Percentiles rank a stretch among this genome's conserved stretches.
Evolutionary conservation across 2,113 vertebrate genomes (phyloP).

Genomic region (Pelodiscus sinensis): DNA sequence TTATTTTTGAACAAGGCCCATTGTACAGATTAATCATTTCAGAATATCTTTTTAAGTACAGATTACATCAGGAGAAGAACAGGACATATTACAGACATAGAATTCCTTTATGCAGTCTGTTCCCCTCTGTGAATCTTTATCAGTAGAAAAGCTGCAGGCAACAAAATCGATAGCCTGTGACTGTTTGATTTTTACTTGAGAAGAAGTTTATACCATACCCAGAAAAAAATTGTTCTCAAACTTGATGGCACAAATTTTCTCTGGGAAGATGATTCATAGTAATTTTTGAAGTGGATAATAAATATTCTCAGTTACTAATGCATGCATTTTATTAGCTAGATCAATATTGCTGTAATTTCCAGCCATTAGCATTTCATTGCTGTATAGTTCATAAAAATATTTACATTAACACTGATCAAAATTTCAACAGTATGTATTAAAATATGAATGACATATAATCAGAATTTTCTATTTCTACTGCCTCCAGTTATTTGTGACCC

Average conservation of each 20-base stretch:
- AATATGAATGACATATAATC: conserved; percentile 85
- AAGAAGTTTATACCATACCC: conserved; percentile 26
- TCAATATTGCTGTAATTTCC: conserved; percentile 83
- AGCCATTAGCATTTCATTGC: conserved; percentile 81
- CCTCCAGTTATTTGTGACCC: conserved; percentile 86
- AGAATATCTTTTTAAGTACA: background rate
- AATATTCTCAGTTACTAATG: conserved; percentile 75
- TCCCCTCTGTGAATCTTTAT: conserved; percentile 28
- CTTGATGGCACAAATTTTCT: conserved; percentile 60
- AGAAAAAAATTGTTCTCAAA: conserved; percentile 46
- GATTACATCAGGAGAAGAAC: background rate
- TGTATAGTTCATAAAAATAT: conserved; percentile 82
- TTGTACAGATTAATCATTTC: background rate
- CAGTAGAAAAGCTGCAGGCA: conserved; percentile 31
- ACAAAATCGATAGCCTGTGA: conserved; percentile 8
- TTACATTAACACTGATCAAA: conserved; percentile 84
- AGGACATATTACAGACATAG: conserved; percentile 1
- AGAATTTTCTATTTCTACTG: conserved; percentile 81
- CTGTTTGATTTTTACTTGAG: conserved; percentile 8
- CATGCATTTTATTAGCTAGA: conserved; percentile 84
- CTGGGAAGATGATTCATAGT: conserved; percentile 69
- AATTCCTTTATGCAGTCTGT: background rate
- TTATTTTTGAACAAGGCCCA: background rate
- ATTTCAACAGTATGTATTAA: conserved; percentile 79
- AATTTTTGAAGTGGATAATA: conserved; percentile 72